Evolutionary conservation across 2,113 vertebrate species (phyloP).

Genomic region (Corythornis cristatus): DNA sequence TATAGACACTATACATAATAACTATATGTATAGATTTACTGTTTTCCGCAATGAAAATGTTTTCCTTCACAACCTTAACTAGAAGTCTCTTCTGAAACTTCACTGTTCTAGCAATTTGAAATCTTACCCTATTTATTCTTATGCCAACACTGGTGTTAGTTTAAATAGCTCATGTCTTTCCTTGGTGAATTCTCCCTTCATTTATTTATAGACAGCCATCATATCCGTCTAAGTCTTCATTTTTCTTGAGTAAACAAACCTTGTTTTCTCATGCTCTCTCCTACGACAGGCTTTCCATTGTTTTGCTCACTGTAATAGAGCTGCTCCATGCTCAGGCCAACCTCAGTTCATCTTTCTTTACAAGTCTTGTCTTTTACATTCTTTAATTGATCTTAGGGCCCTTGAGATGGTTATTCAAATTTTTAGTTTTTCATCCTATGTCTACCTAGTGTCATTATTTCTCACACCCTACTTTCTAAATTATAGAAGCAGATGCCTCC

Average conservation of each 20-base stretch:
- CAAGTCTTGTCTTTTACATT: background rate
- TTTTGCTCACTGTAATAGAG: background rate
- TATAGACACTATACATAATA: rapidly evolving
- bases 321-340: background rate
- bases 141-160: background rate
- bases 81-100: background rate
- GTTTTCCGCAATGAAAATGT: background rate
- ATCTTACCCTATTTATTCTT: background rate
- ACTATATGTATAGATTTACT: background rate
- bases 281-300: rapidly evolving
- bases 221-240: slow-evolving; percentile 5
- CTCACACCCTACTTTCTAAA: rapidly evolving
- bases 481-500: background rate
- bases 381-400: background rate
- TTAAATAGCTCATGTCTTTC: background rate
- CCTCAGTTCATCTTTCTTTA: background rate
- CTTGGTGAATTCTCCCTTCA: background rate
- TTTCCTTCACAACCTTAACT: rapidly evolving
- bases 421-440: background rate
- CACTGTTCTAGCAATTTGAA: background rate
- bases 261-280: background rate
- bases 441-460: background rate
- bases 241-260: slow-evolving; percentile 1
- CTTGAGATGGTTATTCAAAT: background rate
- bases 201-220: slow-evolving; percentile 17